These are phyloP conservation scores for Pseudococcus longispinus DNA, from an alignment of 2,888 invertebrate species.

Conservation along the genomic window DNA sequence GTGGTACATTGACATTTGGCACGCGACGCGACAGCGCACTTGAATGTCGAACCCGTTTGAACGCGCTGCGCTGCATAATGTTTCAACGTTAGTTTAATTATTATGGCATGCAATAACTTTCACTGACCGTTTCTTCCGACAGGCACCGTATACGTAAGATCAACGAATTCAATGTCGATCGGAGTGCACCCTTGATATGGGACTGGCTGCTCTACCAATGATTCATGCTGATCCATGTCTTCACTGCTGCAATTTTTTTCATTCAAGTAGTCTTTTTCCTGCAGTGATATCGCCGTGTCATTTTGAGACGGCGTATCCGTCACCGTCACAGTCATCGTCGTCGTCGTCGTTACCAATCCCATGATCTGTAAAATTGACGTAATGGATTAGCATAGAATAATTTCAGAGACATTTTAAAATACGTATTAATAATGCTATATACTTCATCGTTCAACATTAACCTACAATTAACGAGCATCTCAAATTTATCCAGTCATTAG, in stretches of 20 bases:
- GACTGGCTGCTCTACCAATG: conserved; percentile 6
- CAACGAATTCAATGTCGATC: conserved; percentile 83
- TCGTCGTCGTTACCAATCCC: not conserved
- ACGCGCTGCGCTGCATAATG: not conserved
- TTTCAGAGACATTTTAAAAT: not conserved
- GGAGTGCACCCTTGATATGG: conserved; percentile 66
- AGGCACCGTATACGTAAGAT: conserved; percentile 81
- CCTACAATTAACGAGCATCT: too few species aligned
- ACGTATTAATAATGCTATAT: not conserved
- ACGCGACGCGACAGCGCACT: conserved; percentile 30
- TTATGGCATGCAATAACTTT: conserved; percentile 21
- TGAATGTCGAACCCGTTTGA: conserved; percentile 15
- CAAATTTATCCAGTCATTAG: too few species aligned
- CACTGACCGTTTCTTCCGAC: conserved; percentile 71
- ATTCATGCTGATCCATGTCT: conserved; percentile 23
- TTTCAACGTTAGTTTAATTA: not conserved
- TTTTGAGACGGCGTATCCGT: not conserved
- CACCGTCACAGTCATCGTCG: not conserved
- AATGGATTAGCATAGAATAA: not conserved
- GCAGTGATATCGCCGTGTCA: not conserved
- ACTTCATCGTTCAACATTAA: too few species aligned
- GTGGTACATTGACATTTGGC: conserved; percentile 22
- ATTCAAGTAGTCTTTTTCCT: not conserved
- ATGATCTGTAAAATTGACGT: not conserved
- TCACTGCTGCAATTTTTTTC: not conserved